These are phyloP conservation scores for Drosophila serrata DNA, from an alignment of 1,140 invertebrate genomes.

Conservation along the genomic window DNA sequence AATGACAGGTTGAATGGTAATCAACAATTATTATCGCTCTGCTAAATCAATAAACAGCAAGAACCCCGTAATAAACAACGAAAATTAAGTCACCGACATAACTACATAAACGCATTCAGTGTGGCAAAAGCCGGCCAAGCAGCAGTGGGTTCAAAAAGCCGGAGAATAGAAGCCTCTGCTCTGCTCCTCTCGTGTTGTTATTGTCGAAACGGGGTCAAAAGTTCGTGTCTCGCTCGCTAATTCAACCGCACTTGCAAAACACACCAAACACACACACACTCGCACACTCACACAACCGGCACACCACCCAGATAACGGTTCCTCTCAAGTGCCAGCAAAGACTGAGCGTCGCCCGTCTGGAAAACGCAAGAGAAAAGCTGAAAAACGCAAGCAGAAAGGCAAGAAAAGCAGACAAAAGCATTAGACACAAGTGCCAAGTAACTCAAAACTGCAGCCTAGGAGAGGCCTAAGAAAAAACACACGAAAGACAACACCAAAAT, in stretches of 20 bases:
- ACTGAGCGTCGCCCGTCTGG: constrained; percentile 51
- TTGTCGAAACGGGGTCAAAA: constrained; percentile 78
- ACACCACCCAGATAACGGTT: constrained; percentile 30
- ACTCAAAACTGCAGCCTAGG: constrained; percentile 41
- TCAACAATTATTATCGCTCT: constrained; percentile 19
- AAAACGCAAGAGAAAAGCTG: constrained; percentile 39
- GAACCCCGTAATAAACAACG: neutral
- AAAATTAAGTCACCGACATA: constrained; percentile 29
- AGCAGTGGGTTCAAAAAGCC: constrained; percentile 28
- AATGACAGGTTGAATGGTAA: constrained; percentile 44
- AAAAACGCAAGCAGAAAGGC: constrained; percentile 23
- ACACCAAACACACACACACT: constrained; percentile 7
- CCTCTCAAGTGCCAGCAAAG: constrained; percentile 71
- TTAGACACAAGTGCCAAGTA: constrained; percentile 65
- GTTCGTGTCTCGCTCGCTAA: constrained; percentile 74
- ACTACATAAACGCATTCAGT: constrained; percentile 30
- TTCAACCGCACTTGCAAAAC: constrained; percentile 60
- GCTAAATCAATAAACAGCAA: constrained; percentile 57
- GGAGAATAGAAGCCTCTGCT: constrained; percentile 30
- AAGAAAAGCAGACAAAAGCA: constrained; percentile 61
- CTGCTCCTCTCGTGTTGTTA: constrained; percentile 59
- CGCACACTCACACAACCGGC: constrained; percentile 8
- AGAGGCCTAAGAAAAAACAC: constrained; percentile 44
- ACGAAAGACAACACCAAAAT: constrained; percentile 30
- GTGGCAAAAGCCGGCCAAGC: constrained; percentile 45